phyloP scores from a whole-genome alignment of 37 sponge, comb jelly and placozoan genomes.

The Halisarca cf. caerulea region DNA sequence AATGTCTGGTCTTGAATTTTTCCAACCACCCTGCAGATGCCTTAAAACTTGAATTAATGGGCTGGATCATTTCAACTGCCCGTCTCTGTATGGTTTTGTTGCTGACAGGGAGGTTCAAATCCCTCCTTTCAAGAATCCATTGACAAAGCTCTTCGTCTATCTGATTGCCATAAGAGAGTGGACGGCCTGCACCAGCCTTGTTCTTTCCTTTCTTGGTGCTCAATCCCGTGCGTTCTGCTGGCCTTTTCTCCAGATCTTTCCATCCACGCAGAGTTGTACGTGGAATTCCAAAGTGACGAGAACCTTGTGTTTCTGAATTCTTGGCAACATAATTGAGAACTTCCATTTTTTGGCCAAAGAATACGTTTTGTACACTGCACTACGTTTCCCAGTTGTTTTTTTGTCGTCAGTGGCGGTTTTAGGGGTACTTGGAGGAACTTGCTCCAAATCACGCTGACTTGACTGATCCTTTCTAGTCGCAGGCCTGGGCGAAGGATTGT shows the following conservation, averaged over 20 bases:
- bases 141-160: conserved; percentile 12
- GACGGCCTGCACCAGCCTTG: conserved; percentile 21
- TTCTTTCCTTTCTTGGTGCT: not conserved
- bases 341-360: not conserved
- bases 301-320: not conserved
- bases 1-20: conserved; percentile 31
- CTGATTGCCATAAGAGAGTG: conserved; percentile 3
- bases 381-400: too few species aligned
- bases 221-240: not conserved
- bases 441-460: too few species aligned
- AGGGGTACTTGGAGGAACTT: too few species aligned
- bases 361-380: not conserved
- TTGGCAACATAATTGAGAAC: not conserved
- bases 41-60: conserved; percentile 8
- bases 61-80: not conserved
- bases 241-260: not conserved
- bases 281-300: conserved; percentile 9
- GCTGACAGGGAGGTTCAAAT: conserved; percentile 21
- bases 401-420: too few species aligned
- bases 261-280: conserved; percentile 17
- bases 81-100: conserved; percentile 8
- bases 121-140: conserved; percentile 30
- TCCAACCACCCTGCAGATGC: conserved; percentile 45
- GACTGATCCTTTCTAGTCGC: too few species aligned
- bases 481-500: too few species aligned